A percentile compares a stretch with the other conserved stretches of the same genome.
Evolutionary conservation across 1,140 invertebrate species (phyloP).

Genomic region (Drosophila funebris): DNA sequence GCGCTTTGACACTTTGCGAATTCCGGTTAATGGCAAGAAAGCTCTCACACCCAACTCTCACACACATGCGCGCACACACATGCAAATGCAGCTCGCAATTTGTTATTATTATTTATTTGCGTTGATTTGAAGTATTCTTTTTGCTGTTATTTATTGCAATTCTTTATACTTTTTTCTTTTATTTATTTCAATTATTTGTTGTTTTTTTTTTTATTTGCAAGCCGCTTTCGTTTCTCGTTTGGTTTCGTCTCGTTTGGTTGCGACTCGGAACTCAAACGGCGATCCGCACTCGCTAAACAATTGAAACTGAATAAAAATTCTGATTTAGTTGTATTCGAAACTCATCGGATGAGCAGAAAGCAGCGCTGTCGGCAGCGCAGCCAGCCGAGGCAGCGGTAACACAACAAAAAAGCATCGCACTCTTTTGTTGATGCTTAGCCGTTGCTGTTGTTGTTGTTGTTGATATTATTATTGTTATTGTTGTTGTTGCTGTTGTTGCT

Average conservation of each 20-base stretch:
- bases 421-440: conserved; percentile 43
- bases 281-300: conserved; percentile 83
- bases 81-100: conserved; percentile 22
- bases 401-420: conserved; percentile 55
- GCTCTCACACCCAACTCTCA: conserved; percentile 10
- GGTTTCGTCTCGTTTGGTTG: conserved; percentile 37
- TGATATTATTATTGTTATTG: conserved; percentile 25
- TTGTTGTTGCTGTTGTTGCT: conserved; percentile 42
- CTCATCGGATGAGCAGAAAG: conserved; percentile 78
- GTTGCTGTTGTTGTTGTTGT: not conserved
- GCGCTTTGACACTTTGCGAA: conserved; percentile 68
- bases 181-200: conserved; percentile 16
- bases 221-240: conserved; percentile 51
- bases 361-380: conserved; percentile 43
- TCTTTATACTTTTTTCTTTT: conserved; percentile 29
- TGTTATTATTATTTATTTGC: conserved; percentile 24
- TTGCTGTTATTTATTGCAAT: conserved; percentile 11
- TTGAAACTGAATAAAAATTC: conserved; percentile 84
- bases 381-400: conserved; percentile 17
- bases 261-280: conserved; percentile 51
- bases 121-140: conserved; percentile 15
- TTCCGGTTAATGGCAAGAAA: conserved; percentile 63
- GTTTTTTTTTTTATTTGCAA: conserved; percentile 28
- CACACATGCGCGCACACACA: conserved; percentile 7
- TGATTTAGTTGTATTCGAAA: conserved; percentile 83